Conservation (phyloP, 2,797 vertebrate genomes). For the Neoniphon sammara region DNA sequence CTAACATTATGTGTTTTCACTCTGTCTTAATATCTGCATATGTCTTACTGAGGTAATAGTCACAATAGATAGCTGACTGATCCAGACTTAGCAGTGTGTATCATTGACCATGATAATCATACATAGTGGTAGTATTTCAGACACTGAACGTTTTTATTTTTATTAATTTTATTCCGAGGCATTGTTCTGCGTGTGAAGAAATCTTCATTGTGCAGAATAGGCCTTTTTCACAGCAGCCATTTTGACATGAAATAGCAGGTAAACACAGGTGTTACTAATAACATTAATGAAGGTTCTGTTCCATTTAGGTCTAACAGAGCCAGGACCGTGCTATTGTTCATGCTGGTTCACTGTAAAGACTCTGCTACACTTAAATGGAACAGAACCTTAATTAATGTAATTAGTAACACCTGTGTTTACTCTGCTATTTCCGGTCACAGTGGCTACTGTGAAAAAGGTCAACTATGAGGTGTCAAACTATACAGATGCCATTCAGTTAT, state of each 20-base stretch:
- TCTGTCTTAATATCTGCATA: conserved; percentile 32
- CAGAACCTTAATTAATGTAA: no score
- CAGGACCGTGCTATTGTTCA: no score
- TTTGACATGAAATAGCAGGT: no score
- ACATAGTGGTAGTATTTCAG: conserved; percentile 39
- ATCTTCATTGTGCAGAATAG: conserved; percentile 23
- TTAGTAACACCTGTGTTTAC: no score
- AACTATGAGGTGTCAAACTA: conserved; percentile 7
- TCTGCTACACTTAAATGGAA: no score
- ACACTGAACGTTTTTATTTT: conserved; percentile 8
- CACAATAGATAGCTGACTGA: conserved; percentile 46
- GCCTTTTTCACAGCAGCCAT: no score
- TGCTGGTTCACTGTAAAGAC: no score
- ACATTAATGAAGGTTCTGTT: no score
- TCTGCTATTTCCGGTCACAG: no score
- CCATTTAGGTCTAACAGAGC: no score
- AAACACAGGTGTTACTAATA: no score
- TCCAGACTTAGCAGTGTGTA: conserved; percentile 36
- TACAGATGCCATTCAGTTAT: conserved; percentile 45
- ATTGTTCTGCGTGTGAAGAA: conserved; percentile 11
- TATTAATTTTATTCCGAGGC: conserved; percentile 18
- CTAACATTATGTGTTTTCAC: conserved; percentile 61
- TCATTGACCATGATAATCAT: conserved; percentile 58
- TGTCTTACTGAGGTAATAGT: conserved; percentile 56
- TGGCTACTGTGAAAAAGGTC: no score